A percentile compares a stretch with the other conserved stretches of the same genome.
Conservation (phyloP, 2,113 vertebrate genomes). For the Tursiops truncatus region DNA sequence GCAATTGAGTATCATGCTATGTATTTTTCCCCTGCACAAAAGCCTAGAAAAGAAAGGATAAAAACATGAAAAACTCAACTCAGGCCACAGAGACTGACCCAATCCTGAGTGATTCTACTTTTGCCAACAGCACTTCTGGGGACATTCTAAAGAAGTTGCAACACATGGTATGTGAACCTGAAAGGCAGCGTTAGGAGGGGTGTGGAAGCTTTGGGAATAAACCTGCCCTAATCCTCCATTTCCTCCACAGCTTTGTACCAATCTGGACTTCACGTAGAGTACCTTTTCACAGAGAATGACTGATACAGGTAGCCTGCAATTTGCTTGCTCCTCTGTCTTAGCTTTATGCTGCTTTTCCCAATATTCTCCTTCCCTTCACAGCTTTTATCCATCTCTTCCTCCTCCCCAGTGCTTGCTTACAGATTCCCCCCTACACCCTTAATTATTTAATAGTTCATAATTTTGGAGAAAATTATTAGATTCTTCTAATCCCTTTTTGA, state of each 20-base stretch:
- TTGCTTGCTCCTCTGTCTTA: neutral
- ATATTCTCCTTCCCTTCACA: neutral
- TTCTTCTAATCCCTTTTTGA: neutral
- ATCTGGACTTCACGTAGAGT: neutral
- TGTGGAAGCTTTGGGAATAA: neutral
- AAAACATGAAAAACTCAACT: neutral
- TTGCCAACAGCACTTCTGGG: neutral
- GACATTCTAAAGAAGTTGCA: neutral
- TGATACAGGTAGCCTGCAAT: neutral
- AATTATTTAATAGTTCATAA: conserved; percentile 4
- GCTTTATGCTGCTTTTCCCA: neutral
- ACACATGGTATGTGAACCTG: neutral
- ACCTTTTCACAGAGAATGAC: neutral
- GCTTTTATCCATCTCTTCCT: neutral
- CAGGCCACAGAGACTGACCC: neutral
- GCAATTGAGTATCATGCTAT: neutral
- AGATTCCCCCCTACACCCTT: neutral
- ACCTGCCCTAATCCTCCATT: neutral
- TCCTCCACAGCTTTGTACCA: neutral
- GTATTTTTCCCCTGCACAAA: neutral
- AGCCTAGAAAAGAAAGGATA: neutral
- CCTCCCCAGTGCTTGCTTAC: neutral
- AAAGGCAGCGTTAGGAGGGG: accelerated
- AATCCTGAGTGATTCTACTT: neutral
- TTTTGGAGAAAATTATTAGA: neutral